phyloP scores from a whole-genome alignment of 1,140 invertebrate species.

The Leptoteleia sp. region DNA sequence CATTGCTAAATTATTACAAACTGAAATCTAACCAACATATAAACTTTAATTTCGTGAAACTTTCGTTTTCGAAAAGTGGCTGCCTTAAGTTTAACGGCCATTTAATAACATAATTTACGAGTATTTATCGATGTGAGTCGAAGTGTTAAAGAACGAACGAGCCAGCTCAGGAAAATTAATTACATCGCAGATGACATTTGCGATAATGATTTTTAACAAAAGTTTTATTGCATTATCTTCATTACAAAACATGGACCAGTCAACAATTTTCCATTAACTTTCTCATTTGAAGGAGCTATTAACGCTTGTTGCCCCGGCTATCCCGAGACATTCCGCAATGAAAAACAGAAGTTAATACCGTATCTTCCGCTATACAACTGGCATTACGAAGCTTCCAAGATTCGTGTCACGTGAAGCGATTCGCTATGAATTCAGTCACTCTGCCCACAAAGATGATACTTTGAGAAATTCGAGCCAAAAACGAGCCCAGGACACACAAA shows the following conservation, averaged over 20 bases:
- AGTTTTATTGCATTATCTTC: conserved; percentile 42
- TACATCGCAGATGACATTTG: conserved; percentile 18
- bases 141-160: background rate
- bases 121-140: conserved; percentile 5
- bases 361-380: conserved; percentile 65
- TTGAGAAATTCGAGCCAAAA: conserved; percentile 52
- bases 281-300: conserved; percentile 63
- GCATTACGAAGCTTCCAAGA: conserved; percentile 63
- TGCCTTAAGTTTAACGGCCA: conserved; percentile 13
- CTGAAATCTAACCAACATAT: no score
- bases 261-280: conserved; percentile 68
- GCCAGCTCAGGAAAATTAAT: conserved; percentile 13
- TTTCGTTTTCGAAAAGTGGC: conserved; percentile 6
- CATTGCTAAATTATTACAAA: no score
- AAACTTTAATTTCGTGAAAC: conserved; percentile 14
- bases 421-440: conserved; percentile 64
- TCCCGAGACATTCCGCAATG: conserved; percentile 64
- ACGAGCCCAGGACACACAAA: conserved; percentile 48
- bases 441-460: conserved; percentile 50
- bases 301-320: conserved; percentile 65
- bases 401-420: conserved; percentile 66
- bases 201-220: conserved; percentile 35
- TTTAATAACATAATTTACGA: conserved; percentile 31
- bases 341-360: conserved; percentile 68
- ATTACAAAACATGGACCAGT: conserved; percentile 10